Base-by-base conservation (phyloP, 2,797 vertebrate genomes). In the Chiloscyllium punctatum region DNA sequence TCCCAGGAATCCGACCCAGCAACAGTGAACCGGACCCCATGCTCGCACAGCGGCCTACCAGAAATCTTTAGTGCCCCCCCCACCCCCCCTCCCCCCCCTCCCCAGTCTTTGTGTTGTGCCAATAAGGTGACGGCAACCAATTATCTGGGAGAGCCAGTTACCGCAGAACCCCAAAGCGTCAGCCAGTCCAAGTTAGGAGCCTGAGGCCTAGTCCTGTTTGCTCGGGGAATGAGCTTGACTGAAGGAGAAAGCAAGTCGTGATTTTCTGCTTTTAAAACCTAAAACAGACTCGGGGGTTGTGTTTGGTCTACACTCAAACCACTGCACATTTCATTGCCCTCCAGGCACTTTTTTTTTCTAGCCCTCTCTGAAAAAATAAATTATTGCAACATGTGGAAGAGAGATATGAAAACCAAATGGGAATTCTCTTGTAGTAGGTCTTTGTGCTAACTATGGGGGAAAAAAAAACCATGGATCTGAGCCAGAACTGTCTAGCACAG, bases 361-460 rank as follows among this genome's bases (percentile, higher is more conserved):
- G 27, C 30, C 71, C 84, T 6, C 62, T 48, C 91, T 71, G 91
- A 94, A 74, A 74, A 94, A 94, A 94, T 94, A 94, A 94, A 94
- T 94, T 16, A 72, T 72, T 94, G 92, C 68, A 94, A 94, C 91
- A 94, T 94, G 92, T 94, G 92, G 66, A 27, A 27, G 92, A 94
- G 91, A 16, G 37, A 94, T 72, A 92, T 92, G 62, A 68, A 68
- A 92, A 69, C 90, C 90, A 92, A 92, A 92, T 92, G 90, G 90
- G 90, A 68, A 92, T 92, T 92, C 90, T 92, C 90, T 92, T 92
- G 62, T 37, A 68, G 62, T 92, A 8, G 57, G 90, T 25, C 90
- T 92, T 92, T 92, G 62, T 92, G 90, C 90, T 68, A 42, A 91
- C 57, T 66, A 27, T 71, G 21, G 68, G 68, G 68, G 69, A 11